Evolutionary conservation across 2,113 vertebrate species (phyloP).

Genomic region (Drymodes brunneopygia): DNA sequence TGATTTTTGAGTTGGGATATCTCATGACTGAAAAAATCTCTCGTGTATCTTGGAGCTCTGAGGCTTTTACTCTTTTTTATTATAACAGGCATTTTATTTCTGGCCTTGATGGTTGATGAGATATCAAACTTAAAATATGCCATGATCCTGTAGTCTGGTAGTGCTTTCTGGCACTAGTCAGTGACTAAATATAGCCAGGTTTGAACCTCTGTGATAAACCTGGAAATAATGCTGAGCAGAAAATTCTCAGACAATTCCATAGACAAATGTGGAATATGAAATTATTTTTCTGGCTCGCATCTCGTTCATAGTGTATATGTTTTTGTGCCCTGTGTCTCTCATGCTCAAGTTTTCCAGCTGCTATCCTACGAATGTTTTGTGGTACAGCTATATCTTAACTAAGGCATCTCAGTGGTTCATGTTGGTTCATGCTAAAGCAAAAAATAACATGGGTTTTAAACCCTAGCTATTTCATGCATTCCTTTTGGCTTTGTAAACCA

Average conservation of each 20-base stretch:
- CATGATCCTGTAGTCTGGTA: slow-evolving; percentile 53
- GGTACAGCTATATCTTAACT: slow-evolving; percentile 17
- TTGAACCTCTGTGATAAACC: slow-evolving; percentile 11
- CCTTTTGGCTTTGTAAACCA: slow-evolving; percentile 48
- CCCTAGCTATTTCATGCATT: slow-evolving; percentile 28
- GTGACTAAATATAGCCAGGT: slow-evolving; percentile 50
- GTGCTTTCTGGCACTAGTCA: slow-evolving; percentile 45
- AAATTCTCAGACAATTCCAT: slow-evolving; percentile 59
- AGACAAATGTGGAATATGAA: slow-evolving; percentile 46
- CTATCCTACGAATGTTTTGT: not conserved
- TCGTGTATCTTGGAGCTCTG: not conserved
- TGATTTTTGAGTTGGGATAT: not conserved
- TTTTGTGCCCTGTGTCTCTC: not conserved
- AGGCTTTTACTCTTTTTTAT: slow-evolving; percentile 16
- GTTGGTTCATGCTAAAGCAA: slow-evolving; percentile 39
- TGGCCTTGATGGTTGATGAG: slow-evolving; percentile 31
- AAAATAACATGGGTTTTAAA: slow-evolving; percentile 26
- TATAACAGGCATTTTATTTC: slow-evolving; percentile 43
- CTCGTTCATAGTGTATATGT: not conserved
- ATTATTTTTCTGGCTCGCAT: not conserved
- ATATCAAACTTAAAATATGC: slow-evolving; percentile 58
- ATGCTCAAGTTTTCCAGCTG: not conserved
- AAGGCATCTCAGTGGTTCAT: slow-evolving; percentile 16
- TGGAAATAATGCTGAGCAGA: slow-evolving; percentile 53
- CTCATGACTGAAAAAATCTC: not conserved